Conservation (phyloP, 2,113 vertebrate species). For the Leptobrachium leishanense region DNA sequence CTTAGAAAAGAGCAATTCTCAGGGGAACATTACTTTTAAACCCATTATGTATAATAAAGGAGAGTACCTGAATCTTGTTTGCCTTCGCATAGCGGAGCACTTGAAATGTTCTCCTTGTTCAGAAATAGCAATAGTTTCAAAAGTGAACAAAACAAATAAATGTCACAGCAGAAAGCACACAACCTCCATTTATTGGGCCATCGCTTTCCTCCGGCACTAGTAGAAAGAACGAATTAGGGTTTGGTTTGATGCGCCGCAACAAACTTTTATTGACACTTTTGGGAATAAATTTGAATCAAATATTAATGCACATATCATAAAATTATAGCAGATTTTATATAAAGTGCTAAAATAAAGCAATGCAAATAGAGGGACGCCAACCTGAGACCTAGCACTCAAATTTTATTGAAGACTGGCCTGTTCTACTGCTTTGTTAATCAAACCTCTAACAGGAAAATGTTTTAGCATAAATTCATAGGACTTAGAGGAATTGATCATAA, state of each 20-base stretch:
- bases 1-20: too few species aligned
- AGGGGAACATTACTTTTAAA: too few species aligned
- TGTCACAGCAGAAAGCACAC: constrained; percentile 29
- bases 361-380: not conserved
- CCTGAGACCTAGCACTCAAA: not conserved
- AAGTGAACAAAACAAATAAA: constrained; percentile 32
- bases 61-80: too few species aligned
- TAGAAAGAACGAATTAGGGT: constrained; percentile 25
- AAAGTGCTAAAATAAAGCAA: not conserved
- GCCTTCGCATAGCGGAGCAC: too few species aligned
- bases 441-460: too few species aligned
- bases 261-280: constrained; percentile 47
- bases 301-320: constrained; percentile 27
- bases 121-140: not conserved
- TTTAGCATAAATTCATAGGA: too few species aligned
- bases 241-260: constrained; percentile 34
- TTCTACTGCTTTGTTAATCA: too few species aligned
- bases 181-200: constrained; percentile 18
- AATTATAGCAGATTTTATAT: constrained; percentile 20
- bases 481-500: too few species aligned
- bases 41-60: too few species aligned
- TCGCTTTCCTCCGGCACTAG: constrained; percentile 30
- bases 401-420: too few species aligned
- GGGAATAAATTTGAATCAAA: constrained; percentile 42
- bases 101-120: not conserved